Base-by-base conservation (phyloP, 30 jellyfish, hydroid and myxozoan genomes). In the Aurelia coerulea region DNA sequence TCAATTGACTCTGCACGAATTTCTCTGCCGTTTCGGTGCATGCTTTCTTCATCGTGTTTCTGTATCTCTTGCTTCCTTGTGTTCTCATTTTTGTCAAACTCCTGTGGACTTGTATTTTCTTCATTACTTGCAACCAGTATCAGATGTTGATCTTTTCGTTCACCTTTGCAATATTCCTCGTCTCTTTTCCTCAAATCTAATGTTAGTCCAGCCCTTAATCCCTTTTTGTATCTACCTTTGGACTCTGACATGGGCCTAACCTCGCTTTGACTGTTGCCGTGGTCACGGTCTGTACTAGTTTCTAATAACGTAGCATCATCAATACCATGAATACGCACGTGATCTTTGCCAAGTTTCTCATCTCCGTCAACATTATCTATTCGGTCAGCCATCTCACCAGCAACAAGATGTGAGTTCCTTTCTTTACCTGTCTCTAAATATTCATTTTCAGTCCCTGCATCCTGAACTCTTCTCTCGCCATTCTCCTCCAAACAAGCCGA, bases 121-220 rank as follows among this genome's bases (percentile, higher is more conserved):
- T 60, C 70, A 15, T 60, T 60, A 60, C 70, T 60, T 60, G 35
- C 35, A 60, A 60, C 70, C 35, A 60, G 70, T 5, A 60, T 60
- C 70, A 23, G 4, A n/a, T 15, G 13, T 46, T 46, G 56, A 46
- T 46, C 56, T 46, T 46, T 46, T 2, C 56, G 2, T 46, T 46
- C 56, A 0, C 14, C 12, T 46, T 14, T 16, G 56, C 56, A 46
- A 46, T 9, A 46, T 46, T 46, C 56, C 15, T 46, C 56, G 14
- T 9, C 14, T 46, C 56, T 9, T 0, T 46, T 0, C 56, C 8
- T 9, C 56, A 46, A 46, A 46, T 6, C 56, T 46, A 46, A 6
- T 23, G 12, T 23, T 23, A 60, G 13, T 1, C 33, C 70, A 60
- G 31, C 70, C 31, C 70, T n/a, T 23, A 60, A n/a, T 60, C 14